phyloP scores from a whole-genome alignment of 2,888 invertebrate genomes.

The Meiosimyza decipiens region DNA sequence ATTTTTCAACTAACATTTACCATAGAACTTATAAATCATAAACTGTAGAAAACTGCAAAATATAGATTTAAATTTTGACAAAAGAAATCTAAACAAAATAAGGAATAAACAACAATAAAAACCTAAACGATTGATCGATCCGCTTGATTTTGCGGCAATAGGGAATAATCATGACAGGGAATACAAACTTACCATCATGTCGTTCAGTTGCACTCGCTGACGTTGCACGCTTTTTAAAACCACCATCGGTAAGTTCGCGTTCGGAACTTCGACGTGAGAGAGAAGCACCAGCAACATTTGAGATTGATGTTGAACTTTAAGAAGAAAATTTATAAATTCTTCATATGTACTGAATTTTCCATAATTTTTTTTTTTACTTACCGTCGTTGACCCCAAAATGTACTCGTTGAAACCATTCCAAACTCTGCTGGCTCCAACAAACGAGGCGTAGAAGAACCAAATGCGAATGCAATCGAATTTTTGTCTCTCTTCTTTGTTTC shows the following conservation, averaged over 20 bases:
- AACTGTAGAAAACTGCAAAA: conserved; percentile 20
- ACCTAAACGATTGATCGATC: background rate
- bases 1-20: too few species aligned
- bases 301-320: conserved; percentile 85
- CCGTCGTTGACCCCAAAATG: conserved; percentile 87
- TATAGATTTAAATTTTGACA: conserved; percentile 1
- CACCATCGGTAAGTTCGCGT: conserved; percentile 77
- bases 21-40: background rate
- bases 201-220: conserved; percentile 79
- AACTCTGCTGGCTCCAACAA: conserved; percentile 86
- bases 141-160: background rate
- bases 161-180: background rate
- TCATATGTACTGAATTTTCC: background rate
- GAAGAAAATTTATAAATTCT: background rate
- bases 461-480: conserved; percentile 83
- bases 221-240: conserved; percentile 79
- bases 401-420: conserved; percentile 68
- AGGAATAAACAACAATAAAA: background rate
- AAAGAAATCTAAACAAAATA: background rate
- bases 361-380: conserved; percentile 53
- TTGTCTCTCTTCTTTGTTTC: conserved; percentile 84
- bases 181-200: conserved; percentile 70
- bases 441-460: conserved; percentile 91
- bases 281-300: conserved; percentile 85
- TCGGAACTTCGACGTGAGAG: conserved; percentile 87